Base-by-base conservation (phyloP, 2,888 invertebrate genomes). In the Phaedon cochleariae region DNA sequence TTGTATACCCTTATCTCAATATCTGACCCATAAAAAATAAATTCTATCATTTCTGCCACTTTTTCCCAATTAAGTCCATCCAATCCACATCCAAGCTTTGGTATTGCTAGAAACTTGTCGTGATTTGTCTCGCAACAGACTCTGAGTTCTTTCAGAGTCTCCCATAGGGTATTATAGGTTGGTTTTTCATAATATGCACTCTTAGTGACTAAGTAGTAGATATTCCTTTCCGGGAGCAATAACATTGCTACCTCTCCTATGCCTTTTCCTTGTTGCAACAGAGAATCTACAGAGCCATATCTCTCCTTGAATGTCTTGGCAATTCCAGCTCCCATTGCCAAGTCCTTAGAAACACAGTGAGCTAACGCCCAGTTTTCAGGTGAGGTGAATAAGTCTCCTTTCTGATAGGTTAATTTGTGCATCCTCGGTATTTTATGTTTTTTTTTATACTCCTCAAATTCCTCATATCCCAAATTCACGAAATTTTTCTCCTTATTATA, bases 51-150 rank as follows among this genome's bases (percentile, higher is more conserved):
- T 26, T 21, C 46, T 29, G 22, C 22, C 17, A 59, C 21, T 48
- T 59, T 52, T 18, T 64, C 58, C 63, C 59, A 63, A 0, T 20
- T n/a, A 20, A 63, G 26, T 41, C 63, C 59, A 20, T 59, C 37
- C 21, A 64, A 52, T 31, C 53, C 26, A 7, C 26, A 15, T 53
- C 20, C 31, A 15, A 26, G n/a, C 20, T 51, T 46, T 5, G 59
- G 52, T 22, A 64, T 26, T 1, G 59, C 58, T 10, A 64, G n/a
- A 20, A n/a, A 22, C 7, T 22, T 54, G 9, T 54, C 59, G 1
- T 48, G 9, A 17, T 59, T 64, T 49, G n/a, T 37, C 12, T 64
- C 59, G 17, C 49, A 46, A 18, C 3, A 15, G 9, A 12, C 21
- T 37, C 21, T 41, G 12, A 59, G 48, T 37, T 51, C 21, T 12